Percentiles rank a stretch among this genome's conserved stretches.
Evolutionary conservation across 2,113 vertebrate genomes (phyloP).

Genomic region (Heliornis fulica): DNA sequence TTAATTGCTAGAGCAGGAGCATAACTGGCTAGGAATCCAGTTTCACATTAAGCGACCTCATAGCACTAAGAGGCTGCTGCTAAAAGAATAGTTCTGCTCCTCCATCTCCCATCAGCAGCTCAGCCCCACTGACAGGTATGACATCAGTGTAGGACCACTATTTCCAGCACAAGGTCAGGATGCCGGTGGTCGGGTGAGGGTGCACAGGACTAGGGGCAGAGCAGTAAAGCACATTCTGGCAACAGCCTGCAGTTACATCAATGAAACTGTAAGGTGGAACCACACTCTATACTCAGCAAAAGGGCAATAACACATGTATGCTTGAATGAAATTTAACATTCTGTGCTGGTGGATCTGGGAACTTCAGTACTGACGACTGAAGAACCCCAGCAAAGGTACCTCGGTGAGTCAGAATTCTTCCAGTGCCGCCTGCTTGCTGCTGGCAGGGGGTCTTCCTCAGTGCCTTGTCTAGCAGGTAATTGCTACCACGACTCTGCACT

Average conservation of each 20-base stretch:
- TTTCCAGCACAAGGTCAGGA: neutral
- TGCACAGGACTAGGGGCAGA: neutral
- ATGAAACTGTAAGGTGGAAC: neutral
- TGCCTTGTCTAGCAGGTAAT: neutral
- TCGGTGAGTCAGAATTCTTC: neutral
- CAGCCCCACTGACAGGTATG: neutral
- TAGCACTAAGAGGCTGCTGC: neutral
- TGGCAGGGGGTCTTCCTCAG: neutral
- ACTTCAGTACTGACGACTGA: neutral
- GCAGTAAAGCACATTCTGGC: neutral
- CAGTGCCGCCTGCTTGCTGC: neutral
- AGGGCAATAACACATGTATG: neutral
- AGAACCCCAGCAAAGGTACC: neutral
- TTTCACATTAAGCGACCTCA: neutral
- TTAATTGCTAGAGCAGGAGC: neutral
- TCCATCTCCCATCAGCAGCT: neutral
- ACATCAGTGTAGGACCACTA: neutral
- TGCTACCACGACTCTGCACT: neutral
- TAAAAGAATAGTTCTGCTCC: neutral
- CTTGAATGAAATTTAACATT: neutral
- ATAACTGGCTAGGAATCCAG: neutral
- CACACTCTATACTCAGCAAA: neutral
- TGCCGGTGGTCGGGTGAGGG: fast-evolving
- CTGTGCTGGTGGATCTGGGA: neutral
- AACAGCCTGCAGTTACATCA: neutral